Evolutionary conservation across 2,888 invertebrate species (phyloP), one percentile per base, ranked within the genome.

Genomic region (Stegophylla sp.): DNA sequence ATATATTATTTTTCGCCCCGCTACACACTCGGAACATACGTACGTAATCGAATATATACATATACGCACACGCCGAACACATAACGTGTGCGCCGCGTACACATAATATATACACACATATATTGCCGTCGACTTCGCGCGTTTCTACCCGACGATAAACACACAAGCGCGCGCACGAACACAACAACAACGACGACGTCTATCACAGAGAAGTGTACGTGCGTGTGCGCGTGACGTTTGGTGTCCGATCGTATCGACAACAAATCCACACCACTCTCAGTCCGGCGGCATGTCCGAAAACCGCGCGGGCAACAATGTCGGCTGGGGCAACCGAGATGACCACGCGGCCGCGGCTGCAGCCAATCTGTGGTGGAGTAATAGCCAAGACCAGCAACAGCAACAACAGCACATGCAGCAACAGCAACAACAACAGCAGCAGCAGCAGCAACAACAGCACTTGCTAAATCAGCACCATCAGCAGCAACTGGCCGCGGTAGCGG

Each of bases 361-460:
- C 85, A 87, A 86, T 85, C 86, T 82, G 86, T 88, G 82, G 85
- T 85, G 85, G 84, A 85, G 86, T 85, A 82, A 86, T 86, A 85
- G 85, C 84, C 76, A 85, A 85, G 84, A 84, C 53, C 86, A 86
- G 81, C 86, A 86, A 73, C 82, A 83, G 81, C 84, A 84, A 75
- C 84, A 82, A 71, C 84, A 84, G 82, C 84, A 84, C 82, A 82
- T 79, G 83, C 82, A 81, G 67, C 85, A 86, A 56, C 86, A 86
- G 79, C 86, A 86, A 82, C 86, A 85, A 71, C 86, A 86, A 72
- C 85, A 85, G 82, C 86, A 86, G 82, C 86, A 86, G 76, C 86
- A 86, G 71, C 82, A 83, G 82, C 84, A 84, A 81, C 84, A 82
- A 81, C 84, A 84, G 82, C 84, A 84, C 64, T 83, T 81, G 82